A percentile compares a stretch with the other conserved stretches of the same genome.
Evolutionary conservation across 2,797 vertebrate genomes (phyloP).

Genomic region (Lophius americanus): DNA sequence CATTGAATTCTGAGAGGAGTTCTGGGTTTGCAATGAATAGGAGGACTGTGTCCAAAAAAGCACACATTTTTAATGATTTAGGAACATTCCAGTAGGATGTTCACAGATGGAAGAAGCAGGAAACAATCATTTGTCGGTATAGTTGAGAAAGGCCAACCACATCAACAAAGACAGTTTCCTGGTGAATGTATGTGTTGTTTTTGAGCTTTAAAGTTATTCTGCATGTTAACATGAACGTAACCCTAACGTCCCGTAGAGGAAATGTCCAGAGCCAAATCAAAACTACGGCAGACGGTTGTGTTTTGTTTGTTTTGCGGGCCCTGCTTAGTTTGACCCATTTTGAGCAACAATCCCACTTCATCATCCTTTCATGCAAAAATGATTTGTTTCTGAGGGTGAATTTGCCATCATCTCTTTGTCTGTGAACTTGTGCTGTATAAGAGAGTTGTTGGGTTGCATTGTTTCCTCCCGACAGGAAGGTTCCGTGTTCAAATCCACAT

Average conservation of each 20-base stretch:
- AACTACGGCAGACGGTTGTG: not conserved
- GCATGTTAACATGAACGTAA: not conserved
- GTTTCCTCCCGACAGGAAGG: no score
- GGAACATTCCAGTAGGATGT: constrained; percentile 47
- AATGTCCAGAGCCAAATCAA: constrained; percentile 5
- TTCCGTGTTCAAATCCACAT: no score
- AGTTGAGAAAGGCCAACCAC: constrained; percentile 6
- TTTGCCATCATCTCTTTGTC: no score
- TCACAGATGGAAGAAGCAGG: constrained; percentile 25
- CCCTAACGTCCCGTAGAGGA: not conserved
- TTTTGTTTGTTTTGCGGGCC: no score
- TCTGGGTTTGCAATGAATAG: constrained; percentile 32
- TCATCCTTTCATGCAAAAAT: no score
- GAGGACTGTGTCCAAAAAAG: constrained; percentile 42
- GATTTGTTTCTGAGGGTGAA: no score
- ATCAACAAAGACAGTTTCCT: constrained; percentile 29
- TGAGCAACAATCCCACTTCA: no score
- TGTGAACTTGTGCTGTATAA: no score
- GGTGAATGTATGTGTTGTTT: constrained; percentile 31
- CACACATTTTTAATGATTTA: constrained; percentile 38
- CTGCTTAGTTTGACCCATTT: no score
- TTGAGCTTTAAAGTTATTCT: constrained; percentile 50
- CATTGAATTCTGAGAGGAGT: constrained; percentile 1
- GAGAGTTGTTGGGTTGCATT: no score
- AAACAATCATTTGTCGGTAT: not conserved